These are phyloP conservation scores for Amazonetta brasiliensis DNA, from an alignment of 2,797 vertebrate species.

Conservation along the genomic window DNA sequence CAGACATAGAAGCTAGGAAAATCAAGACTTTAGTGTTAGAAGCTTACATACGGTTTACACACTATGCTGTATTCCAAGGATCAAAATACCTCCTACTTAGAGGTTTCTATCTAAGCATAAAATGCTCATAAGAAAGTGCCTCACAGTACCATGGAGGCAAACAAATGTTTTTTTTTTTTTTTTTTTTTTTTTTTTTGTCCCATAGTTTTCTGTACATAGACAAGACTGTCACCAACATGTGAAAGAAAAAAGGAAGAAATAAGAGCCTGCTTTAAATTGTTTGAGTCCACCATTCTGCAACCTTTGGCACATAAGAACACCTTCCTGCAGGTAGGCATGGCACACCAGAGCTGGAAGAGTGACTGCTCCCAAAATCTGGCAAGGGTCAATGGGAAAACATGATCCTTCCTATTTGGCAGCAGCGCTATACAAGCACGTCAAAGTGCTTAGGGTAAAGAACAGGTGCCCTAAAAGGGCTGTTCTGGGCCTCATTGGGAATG, in stretches of 20 bases:
- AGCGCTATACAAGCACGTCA: neutral
- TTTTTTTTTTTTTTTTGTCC: too few relatives aligned
- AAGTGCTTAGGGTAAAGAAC: neutral
- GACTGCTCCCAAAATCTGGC: neutral
- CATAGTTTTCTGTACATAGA: neutral
- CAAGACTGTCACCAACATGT: too few relatives aligned
- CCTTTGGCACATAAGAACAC: neutral
- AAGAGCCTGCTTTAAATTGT: neutral
- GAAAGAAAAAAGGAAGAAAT: neutral
- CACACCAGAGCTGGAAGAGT: neutral
- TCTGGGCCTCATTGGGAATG: neutral
- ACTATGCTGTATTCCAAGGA: neutral
- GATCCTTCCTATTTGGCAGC: neutral
- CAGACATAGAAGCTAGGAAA: neutral
- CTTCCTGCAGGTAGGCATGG: neutral
- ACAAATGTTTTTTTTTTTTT: too few relatives aligned
- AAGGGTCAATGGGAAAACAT: neutral
- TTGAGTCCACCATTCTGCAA: neutral
- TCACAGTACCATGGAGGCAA: neutral
- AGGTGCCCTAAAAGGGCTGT: neutral
- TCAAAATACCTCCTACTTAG: neutral
- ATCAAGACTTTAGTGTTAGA: neutral
- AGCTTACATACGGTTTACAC: neutral
- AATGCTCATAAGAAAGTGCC: neutral
- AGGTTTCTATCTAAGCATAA: neutral